Evolutionary conservation across 2,888 invertebrate genomes (phyloP), one percentile per base, ranked within the genome.

Genomic region (Apodemia duryi): DNA sequence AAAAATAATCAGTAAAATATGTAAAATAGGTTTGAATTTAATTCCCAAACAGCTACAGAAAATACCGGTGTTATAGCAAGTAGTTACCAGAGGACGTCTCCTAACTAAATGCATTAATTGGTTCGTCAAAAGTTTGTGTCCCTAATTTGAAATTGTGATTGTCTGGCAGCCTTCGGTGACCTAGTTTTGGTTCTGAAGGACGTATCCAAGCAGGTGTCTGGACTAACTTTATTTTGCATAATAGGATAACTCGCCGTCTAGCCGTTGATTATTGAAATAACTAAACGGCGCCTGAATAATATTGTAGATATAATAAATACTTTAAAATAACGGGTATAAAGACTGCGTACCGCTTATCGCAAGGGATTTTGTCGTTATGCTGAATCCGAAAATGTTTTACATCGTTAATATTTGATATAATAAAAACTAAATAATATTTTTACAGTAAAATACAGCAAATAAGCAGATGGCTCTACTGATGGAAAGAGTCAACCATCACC

Each of bases 141-240:
- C 74, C 83, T 88, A 84, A 91, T 90, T 90, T 89, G 82, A 88
- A 89, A 88, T 89, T 85, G 83, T 88, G 88, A 89, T 89, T 84
- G 89, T 90, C 89, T 88, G 86, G 83, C 78, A 82, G 82, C 83
- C 85, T 84, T 77, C 81, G 76, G 80, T 64, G 91, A 88, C 91
- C 91, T 85, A 91, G 78, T 86, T 90, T 81, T 79, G 72, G 82
- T 81, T 82, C 71, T 74, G 82, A 87, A 89, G 90, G 88, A 82
- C 89, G 79, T 75, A 82, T 77, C 77, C 76, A 81, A 82, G 75
- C 82, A 83, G 81, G 83, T 86, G 88, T 83, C 87, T 88, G 84
- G 86, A 77, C 73, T 77, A 72, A 74, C 75, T 75, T 79, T 75
- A 77, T 79, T 88, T 85, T 85, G 82, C 85, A 86, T 89, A 90